These are phyloP conservation scores for Thripadectes ignobilis DNA, from an alignment of 2,797 vertebrate genomes.

Conservation along the genomic window DNA sequence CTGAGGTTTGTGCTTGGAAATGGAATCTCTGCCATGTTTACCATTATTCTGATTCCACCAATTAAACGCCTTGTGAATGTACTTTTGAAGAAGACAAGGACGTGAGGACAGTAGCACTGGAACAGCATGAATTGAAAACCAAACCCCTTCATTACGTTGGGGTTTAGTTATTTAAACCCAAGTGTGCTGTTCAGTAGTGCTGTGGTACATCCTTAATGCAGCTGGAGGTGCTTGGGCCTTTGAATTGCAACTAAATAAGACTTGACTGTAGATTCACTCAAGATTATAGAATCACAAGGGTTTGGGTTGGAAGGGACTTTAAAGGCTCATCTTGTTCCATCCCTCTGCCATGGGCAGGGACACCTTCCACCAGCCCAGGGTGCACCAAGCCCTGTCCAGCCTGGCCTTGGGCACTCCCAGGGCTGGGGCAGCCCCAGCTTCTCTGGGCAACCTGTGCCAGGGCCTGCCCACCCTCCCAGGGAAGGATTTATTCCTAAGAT, in stretches of 20 bases:
- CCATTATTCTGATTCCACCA: background rate
- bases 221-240: background rate
- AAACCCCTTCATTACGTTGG: background rate
- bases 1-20: too few species aligned
- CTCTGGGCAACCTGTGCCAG: background rate
- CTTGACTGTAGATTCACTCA: background rate
- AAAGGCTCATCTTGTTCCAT: background rate
- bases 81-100: background rate
- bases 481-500: background rate
- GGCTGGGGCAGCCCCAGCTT: background rate
- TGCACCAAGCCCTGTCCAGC: background rate
- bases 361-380: background rate
- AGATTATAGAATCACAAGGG: background rate
- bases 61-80: accelerated
- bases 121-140: background rate
- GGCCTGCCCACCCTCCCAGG: background rate
- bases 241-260: background rate
- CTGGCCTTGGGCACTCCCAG: background rate
- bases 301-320: background rate
- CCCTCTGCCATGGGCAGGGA: background rate
- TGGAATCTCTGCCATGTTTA: too few species aligned
- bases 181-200: background rate
- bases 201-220: background rate
- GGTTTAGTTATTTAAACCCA: background rate
- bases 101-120: background rate